These are phyloP conservation scores for Nicator chloris DNA, from an alignment of 2,113 vertebrate genomes.

Conservation along the genomic window DNA sequence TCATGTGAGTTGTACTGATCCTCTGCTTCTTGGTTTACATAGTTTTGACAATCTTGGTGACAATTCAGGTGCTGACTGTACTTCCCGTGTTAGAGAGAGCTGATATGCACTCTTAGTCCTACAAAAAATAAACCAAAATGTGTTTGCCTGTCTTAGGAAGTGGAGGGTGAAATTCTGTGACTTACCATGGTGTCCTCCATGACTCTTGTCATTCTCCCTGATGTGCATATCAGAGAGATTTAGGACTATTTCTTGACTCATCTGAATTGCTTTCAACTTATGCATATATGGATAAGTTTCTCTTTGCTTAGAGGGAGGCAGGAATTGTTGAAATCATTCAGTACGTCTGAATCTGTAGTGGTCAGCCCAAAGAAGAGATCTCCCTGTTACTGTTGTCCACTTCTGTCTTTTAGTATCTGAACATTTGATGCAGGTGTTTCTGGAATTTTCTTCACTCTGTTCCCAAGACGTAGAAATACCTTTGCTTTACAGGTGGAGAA, in stretches of 20 bases:
- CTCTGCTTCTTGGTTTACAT: neutral
- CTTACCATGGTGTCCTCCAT: rapidly evolving
- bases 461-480: neutral
- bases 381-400: neutral
- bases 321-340: neutral
- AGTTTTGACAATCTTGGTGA: neutral
- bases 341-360: neutral
- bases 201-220: neutral
- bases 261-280: neutral
- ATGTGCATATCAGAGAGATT: neutral
- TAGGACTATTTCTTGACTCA: neutral
- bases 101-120: neutral
- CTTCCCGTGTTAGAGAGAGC: neutral
- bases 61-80: neutral
- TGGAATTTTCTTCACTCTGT: neutral
- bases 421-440: neutral
- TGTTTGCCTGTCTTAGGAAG: neutral
- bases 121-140: neutral
- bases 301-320: neutral
- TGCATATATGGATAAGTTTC: rapidly evolving
- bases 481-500: neutral
- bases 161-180: neutral
- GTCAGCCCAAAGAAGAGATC: neutral
- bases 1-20: neutral
- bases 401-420: neutral